phyloP scores from a whole-genome alignment of 2,888 invertebrate genomes.

The Drosophila colorata region DNA sequence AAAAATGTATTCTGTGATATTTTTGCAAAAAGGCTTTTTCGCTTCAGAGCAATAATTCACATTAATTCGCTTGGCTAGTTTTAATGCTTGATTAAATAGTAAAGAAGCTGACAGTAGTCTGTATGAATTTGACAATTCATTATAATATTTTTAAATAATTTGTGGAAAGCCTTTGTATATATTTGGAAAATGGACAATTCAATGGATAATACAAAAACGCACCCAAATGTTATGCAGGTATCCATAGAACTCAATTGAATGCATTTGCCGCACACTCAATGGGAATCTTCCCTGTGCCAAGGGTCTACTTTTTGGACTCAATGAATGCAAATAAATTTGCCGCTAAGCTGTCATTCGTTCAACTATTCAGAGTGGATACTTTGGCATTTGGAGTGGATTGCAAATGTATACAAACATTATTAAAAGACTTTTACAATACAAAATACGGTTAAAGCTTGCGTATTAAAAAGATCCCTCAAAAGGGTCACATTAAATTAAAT shows the following conservation, averaged over 20 bases:
- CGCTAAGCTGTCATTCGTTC: conserved; percentile 12
- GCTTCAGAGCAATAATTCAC: not conserved
- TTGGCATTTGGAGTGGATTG: conserved; percentile 28
- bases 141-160: not conserved
- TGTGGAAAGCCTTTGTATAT: not conserved
- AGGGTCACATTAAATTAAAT: conserved; percentile 11
- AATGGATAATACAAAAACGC: not conserved
- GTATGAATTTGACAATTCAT: not conserved
- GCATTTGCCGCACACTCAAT: conserved; percentile 8
- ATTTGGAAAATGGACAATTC: too few species aligned
- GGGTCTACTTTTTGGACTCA: conserved; percentile 14
- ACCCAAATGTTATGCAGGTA: conserved; percentile 2
- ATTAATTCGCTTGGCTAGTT: conserved; percentile 12
- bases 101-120: not conserved
- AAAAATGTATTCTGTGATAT: not conserved
- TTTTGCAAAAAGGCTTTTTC: not conserved
- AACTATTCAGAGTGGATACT: conserved; percentile 12
- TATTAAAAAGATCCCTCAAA: not conserved
- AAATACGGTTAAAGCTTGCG: conserved; percentile 10
- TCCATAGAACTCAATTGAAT: conserved; percentile 1
- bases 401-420: conserved; percentile 17
- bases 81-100: not conserved
- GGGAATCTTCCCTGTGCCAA: conserved; percentile 3
- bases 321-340: conserved; percentile 33
- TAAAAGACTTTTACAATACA: conserved; percentile 18